Base-by-base conservation (phyloP, 2,888 invertebrate genomes). In the Ptychoptera contaminata region DNA sequence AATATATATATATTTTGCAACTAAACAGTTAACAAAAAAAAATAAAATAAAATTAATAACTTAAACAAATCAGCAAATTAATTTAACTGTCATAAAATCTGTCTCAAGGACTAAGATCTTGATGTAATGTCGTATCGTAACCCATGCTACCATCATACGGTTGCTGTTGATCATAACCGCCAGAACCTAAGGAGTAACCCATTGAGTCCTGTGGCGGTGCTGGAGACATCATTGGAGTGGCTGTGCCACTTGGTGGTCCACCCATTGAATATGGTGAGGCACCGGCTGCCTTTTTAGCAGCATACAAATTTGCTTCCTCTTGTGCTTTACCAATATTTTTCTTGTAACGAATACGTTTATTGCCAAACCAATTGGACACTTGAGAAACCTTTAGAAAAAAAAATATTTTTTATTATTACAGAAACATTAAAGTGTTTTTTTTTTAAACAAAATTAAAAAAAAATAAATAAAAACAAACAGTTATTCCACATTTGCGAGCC, bases 311-410 rank as follows among this genome's bases (percentile, higher is more conserved):
- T 47, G 97, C 97, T 70, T 98, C 97, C 69, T 98, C 97, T 68
- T 97, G 96, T 46, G 96, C 96, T 69, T 98, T 98, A 59, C 94
- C 96, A 55, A 98, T 97, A 70, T 97, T 97, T 74, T 98, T 98
- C 83, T 98, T 98, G 74, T 97, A 98, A 58, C 97, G 84, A 71
- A 98, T 98, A 61, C 97, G 82, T 69, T 97, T 97, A 73, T 97
- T 97, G 56, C 97, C 97, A 67, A 97, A 97, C 97, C 97, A 97
- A 77, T 97, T 97, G 55, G 94, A 96, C 51, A 96, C 93, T 86
- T 90, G 74, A 8, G 66, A 67, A 12, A 66, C 66, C 67, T 62
- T 14, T 14, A 36, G 15, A 12, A 14, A 16, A 9, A 15, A 36
- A 10, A 42, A 42, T 16, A 12, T 9, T 30, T 29, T 29, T 36